Conservation (phyloP, 2,888 invertebrate species). For the Pheosia tremula region DNA sequence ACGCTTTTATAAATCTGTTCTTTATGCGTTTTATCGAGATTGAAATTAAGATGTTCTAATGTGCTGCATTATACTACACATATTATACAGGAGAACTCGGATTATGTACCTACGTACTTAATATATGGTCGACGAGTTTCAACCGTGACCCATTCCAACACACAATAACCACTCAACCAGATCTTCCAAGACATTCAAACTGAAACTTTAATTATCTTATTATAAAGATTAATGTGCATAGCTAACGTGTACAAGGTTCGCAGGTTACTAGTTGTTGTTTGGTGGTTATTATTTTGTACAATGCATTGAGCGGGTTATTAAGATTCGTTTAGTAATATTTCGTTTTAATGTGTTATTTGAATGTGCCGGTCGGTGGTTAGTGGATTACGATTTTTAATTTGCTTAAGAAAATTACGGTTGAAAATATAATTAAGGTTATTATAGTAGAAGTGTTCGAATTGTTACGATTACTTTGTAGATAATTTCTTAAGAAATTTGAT, state of each 20-base stretch:
- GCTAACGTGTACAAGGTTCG: slow-evolving; percentile 10
- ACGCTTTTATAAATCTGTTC: slow-evolving; percentile 68
- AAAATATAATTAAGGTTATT: slow-evolving; percentile 3
- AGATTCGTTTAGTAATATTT: slow-evolving; percentile 8
- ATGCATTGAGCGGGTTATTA: slow-evolving; percentile 5
- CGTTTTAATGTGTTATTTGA: slow-evolving; percentile 7
- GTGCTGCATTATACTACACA: slow-evolving; percentile 45
- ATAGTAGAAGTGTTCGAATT: neutral
- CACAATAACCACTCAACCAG: slow-evolving; percentile 11
- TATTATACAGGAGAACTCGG: slow-evolving; percentile 9
- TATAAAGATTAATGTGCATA: slow-evolving; percentile 27
- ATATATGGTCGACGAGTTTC: neutral
- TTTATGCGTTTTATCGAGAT: slow-evolving; percentile 75
- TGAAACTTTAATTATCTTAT: slow-evolving; percentile 22
- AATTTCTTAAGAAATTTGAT: neutral
- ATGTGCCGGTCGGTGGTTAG: slow-evolving; percentile 7
- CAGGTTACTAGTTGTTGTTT: neutral
- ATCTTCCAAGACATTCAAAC: slow-evolving; percentile 21
- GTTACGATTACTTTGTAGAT: neutral
- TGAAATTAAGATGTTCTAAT: slow-evolving; percentile 78
- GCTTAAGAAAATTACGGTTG: slow-evolving; percentile 1
- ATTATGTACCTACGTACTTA: slow-evolving; percentile 26
- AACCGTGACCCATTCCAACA: slow-evolving; percentile 1
- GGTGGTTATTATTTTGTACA: slow-evolving; percentile 2
- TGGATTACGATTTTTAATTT: slow-evolving; percentile 1